Conservation (phyloP, 2,888 invertebrate species). For the Tridacna crocea region DNA sequence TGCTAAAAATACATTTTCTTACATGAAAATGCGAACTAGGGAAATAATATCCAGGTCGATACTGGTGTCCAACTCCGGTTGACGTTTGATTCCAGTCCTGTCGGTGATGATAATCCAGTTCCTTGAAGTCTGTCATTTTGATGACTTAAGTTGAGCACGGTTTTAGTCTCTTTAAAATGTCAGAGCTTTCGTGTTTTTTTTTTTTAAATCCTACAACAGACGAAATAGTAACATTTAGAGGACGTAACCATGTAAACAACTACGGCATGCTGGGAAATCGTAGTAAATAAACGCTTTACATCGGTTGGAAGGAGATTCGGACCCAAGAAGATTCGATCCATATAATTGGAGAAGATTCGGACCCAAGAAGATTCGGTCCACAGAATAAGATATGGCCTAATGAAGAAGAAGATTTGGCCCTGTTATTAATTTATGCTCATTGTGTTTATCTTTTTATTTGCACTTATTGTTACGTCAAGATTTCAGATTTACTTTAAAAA, state of each 20-base stretch:
- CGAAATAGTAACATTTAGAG: slow-evolving; percentile 29
- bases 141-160: not conserved
- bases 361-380: no score
- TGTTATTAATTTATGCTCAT: no score
- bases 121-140: slow-evolving; percentile 70
- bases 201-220: not conserved
- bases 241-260: slow-evolving; percentile 68
- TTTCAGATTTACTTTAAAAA: no score
- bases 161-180: not conserved
- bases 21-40: slow-evolving; percentile 83
- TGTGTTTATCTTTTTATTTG: no score
- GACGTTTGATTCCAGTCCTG: slow-evolving; percentile 83
- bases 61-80: slow-evolving; percentile 83
- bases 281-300: not conserved
- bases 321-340: no score
- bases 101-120: slow-evolving; percentile 70
- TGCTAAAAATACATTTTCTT: slow-evolving; percentile 26
- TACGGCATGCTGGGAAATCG: slow-evolving; percentile 48
- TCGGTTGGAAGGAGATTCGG: no score
- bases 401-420: no score
- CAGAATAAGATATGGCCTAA: no score
- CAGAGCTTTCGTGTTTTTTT: not conserved
- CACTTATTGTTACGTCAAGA: no score
- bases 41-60: slow-evolving; percentile 83
- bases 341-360: no score